A percentile compares a stretch with the other conserved stretches of the same genome.
These are phyloP conservation scores for Sorex araneus DNA, from an alignment of 2,113 vertebrate species.

Conservation along the genomic window DNA sequence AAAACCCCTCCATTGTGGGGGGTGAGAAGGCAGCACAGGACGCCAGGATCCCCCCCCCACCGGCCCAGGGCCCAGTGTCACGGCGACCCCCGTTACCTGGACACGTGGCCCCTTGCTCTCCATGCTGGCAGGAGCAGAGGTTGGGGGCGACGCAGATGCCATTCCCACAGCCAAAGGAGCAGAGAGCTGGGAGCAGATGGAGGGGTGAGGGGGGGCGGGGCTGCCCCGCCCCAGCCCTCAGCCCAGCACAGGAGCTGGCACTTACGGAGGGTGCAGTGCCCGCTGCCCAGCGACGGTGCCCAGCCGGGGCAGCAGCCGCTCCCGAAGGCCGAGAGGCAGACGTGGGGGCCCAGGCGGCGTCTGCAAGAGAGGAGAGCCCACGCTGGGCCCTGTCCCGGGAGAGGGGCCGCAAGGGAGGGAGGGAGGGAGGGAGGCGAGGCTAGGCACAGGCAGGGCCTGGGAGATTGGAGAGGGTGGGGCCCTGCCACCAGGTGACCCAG, in stretches of 20 bases:
- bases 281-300: slow-evolving; percentile 87
- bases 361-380: slow-evolving; percentile 78
- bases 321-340: slow-evolving; percentile 89
- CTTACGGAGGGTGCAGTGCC: slow-evolving; percentile 91
- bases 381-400: too few species aligned
- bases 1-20: background rate
- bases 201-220: background rate
- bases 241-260: slow-evolving; percentile 6
- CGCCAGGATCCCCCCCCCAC: background rate
- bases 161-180: slow-evolving; percentile 90
- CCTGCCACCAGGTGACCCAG: too few species aligned
- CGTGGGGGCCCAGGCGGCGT: slow-evolving; percentile 89
- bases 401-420: background rate
- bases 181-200: slow-evolving; percentile 85
- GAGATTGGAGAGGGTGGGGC: too few species aligned
- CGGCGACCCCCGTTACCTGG: slow-evolving; percentile 87
- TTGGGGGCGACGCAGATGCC: slow-evolving; percentile 91
- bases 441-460: too few species aligned
- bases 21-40: background rate
- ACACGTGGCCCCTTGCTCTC: slow-evolving; percentile 90
- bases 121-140: slow-evolving; percentile 89
- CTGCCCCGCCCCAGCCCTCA: background rate
- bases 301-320: slow-evolving; percentile 91
- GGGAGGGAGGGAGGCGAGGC: too few species aligned
- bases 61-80: background rate